Base-by-base conservation (phyloP, 2,888 invertebrate genomes). In the Microctonus brassicae region DNA sequence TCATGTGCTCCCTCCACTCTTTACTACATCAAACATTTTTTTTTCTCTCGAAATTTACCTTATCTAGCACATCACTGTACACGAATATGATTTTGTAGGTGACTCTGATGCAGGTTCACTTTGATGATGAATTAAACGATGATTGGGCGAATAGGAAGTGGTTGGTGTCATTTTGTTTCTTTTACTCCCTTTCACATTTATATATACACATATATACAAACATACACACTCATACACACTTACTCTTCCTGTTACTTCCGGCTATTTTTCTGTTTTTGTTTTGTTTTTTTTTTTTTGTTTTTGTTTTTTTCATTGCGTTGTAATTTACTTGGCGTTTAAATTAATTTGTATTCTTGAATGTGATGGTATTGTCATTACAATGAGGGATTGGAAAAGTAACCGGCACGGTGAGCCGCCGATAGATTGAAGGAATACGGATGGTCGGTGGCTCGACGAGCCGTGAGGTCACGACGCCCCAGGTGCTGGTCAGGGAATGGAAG, bases 401-500 rank as follows among this genome's bases (percentile, higher is more conserved):
- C 96, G 82, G 96, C 96, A 80, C 91, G 90, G 84, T 93, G 93
- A 78, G 91, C 91, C 76, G 90, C 89, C 84, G 91, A 91, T 75
- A 93, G 91, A 87, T 92, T 93, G 83, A 92, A 91, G 83, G 95
- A 91, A 79, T 92, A 92, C 83, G 94, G 92, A 84, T 89, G 89
- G 78, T 88, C 87, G 79, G 88, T 88, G 72, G 88, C 88, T 78
- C 90, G 90, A 79, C 89, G 90, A 73, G 89, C 90, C 82, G 88
- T 89, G 80, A 91, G 89, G 89, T 96, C 95, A 77, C 96, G 91
- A 84, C 95, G 90, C 81, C 95, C 96, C 84, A 96, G 93, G 88
- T 95, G 96, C 90, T 96, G 96, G 90, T 97, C 96, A 84, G 96
- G 95, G 90, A 97, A 97, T 80, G 96, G 96, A 85, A 96, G 91